phyloP scores from a whole-genome alignment of 1,140 invertebrate species.

The Drosophila sp. region DNA sequence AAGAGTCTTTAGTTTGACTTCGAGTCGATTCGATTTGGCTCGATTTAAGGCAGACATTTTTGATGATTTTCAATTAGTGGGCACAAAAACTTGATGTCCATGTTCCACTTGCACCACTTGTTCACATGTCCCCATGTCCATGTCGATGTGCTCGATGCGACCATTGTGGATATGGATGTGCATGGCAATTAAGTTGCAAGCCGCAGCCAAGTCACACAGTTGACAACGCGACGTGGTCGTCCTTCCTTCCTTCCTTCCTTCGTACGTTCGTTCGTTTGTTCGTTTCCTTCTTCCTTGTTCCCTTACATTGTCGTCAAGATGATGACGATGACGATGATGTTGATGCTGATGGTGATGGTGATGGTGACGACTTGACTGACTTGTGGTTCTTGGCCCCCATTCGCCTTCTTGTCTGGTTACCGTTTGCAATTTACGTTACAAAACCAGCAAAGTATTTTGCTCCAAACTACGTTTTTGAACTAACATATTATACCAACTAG shows the following conservation, averaged over 20 bases:
- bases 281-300: neutral
- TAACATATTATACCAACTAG: conserved; percentile 10
- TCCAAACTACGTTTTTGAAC: conserved; percentile 12
- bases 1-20: neutral
- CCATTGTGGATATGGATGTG: conserved; percentile 1
- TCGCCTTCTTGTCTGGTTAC: neutral
- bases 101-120: conserved; percentile 12
- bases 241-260: too few species aligned
- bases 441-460: conserved; percentile 43
- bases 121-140: conserved; percentile 33
- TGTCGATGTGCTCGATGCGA: neutral
- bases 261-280: too few species aligned
- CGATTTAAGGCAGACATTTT: conserved; percentile 8
- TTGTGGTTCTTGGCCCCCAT: neutral
- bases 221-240: conserved; percentile 26
- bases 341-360: neutral
- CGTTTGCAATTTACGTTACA: conserved; percentile 30
- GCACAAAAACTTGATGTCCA: neutral
- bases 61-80: conserved; percentile 50
- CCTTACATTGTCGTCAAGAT: conserved; percentile 25
- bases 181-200: conserved; percentile 54
- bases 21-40: too few species aligned
- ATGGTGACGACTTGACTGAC: conserved; percentile 13
- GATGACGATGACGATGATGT: conserved; percentile 34
- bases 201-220: conserved; percentile 33